Conservation (phyloP, 2,888 invertebrate genomes). For the Troilus luridus region DNA sequence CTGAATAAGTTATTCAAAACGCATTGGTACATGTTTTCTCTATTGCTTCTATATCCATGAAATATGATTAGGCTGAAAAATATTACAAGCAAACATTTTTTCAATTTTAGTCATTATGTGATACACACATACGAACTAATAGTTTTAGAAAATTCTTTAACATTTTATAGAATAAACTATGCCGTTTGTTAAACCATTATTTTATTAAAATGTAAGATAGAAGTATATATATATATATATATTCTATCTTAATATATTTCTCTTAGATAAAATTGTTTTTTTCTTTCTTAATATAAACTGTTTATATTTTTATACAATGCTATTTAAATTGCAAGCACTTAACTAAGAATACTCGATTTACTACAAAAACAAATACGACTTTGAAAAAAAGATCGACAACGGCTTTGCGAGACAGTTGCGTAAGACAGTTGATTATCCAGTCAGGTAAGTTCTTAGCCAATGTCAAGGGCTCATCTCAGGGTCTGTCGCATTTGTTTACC, state of each 20-base stretch:
- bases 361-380: background rate
- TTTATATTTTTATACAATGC: background rate
- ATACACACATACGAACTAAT: too few relatives aligned
- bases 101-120: too few relatives aligned
- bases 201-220: too few relatives aligned
- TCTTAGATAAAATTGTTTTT: background rate
- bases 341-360: background rate
- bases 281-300: background rate
- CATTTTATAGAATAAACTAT: too few relatives aligned
- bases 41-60: background rate
- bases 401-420: background rate
- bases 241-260: too few relatives aligned
- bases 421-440: conserved; percentile 18
- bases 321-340: background rate
- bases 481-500: background rate
- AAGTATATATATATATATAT: too few relatives aligned
- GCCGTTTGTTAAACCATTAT: too few relatives aligned
- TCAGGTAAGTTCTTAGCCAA: background rate
- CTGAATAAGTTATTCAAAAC: too few relatives aligned
- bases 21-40: background rate
- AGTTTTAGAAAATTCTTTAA: too few relatives aligned
- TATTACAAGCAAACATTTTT: background rate
- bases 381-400: background rate
- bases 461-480: background rate
- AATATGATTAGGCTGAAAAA: background rate